Percentiles rank a stretch among this genome's conserved stretches.
Evolutionary conservation across 2,113 vertebrate species (phyloP).

Genomic region (Phylloscopus trochilus): DNA sequence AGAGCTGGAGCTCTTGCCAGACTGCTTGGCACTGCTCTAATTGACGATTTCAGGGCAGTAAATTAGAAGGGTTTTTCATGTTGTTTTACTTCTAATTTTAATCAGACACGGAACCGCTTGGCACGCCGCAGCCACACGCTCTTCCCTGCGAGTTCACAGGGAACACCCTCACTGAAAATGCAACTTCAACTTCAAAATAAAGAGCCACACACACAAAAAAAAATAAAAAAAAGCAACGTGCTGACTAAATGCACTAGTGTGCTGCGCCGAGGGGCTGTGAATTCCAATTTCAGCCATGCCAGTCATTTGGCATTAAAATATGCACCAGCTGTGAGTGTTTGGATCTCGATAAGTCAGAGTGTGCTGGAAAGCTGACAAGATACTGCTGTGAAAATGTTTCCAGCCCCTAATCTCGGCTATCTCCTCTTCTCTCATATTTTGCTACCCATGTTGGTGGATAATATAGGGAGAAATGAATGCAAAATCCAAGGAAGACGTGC

Average conservation of each 20-base stretch:
- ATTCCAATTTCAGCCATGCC: conserved; percentile 68
- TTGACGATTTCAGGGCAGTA: conserved; percentile 61
- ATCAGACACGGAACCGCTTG: conserved; percentile 37
- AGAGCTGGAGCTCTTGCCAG: conserved; percentile 44
- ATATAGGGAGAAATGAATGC: conserved; percentile 45
- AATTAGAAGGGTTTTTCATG: conserved; percentile 63
- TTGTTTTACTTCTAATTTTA: conserved; percentile 65
- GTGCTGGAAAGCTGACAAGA: conserved; percentile 66
- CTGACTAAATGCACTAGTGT: conserved; percentile 35
- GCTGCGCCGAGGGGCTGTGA: neutral
- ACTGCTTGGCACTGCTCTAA: conserved; percentile 57
- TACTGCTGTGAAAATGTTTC: conserved; percentile 67
- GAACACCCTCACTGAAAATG: conserved; percentile 55
- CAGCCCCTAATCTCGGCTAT: conserved; percentile 51
- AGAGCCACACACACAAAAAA: conserved; percentile 54
- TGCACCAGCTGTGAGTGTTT: conserved; percentile 72
- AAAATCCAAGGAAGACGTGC: conserved; percentile 12
- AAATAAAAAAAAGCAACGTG: conserved; percentile 49
- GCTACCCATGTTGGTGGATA: conserved; percentile 32
- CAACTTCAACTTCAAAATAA: conserved; percentile 45
- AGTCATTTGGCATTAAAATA: conserved; percentile 72
- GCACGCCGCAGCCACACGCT: neutral
- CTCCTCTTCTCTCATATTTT: conserved; percentile 66
- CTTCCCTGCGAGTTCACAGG: conserved; percentile 39
- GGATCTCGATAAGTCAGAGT: conserved; percentile 70